Conservation (phyloP, 2,113 vertebrate genomes). For the Donacobius atricapilla region DNA sequence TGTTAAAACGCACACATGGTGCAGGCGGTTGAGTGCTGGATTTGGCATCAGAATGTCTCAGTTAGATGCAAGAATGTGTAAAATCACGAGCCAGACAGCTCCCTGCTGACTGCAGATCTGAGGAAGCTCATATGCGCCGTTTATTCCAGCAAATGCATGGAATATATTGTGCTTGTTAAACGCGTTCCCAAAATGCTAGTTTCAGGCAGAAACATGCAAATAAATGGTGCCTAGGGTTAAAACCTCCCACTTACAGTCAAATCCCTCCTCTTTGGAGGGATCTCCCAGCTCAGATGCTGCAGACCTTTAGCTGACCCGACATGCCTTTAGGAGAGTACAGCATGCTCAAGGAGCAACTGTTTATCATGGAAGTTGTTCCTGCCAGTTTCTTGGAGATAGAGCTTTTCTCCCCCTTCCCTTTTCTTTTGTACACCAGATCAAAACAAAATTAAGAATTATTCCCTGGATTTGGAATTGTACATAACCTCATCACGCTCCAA, state of each 20-base stretch:
- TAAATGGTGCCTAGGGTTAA: constrained; percentile 55
- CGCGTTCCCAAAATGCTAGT: constrained; percentile 49
- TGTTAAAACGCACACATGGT: background rate
- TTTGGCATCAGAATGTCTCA: constrained; percentile 28
- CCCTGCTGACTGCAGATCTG: constrained; percentile 55
- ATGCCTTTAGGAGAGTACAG: background rate
- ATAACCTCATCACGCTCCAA: background rate
- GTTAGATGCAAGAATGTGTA: constrained; percentile 58
- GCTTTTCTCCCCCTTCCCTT: background rate
- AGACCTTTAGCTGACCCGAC: constrained; percentile 48
- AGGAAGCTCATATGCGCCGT: constrained; percentile 37
- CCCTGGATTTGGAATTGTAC: background rate
- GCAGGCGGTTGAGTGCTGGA: background rate
- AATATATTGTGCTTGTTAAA: constrained; percentile 61
- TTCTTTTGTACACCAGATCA: background rate
- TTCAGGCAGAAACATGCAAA: constrained; percentile 58
- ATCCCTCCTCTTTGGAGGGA: constrained; percentile 58
- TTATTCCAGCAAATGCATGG: constrained; percentile 50
- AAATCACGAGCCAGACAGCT: constrained; percentile 56
- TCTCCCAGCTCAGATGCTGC: constrained; percentile 45
- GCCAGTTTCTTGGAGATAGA: background rate
- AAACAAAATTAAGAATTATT: background rate
- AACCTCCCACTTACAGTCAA: constrained; percentile 63
- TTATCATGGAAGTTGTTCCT: background rate
- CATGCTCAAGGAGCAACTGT: constrained; percentile 33